These are phyloP conservation scores for Apocrypta bakeri DNA, from an alignment of 1,140 invertebrate species.

Conservation along the genomic window DNA sequence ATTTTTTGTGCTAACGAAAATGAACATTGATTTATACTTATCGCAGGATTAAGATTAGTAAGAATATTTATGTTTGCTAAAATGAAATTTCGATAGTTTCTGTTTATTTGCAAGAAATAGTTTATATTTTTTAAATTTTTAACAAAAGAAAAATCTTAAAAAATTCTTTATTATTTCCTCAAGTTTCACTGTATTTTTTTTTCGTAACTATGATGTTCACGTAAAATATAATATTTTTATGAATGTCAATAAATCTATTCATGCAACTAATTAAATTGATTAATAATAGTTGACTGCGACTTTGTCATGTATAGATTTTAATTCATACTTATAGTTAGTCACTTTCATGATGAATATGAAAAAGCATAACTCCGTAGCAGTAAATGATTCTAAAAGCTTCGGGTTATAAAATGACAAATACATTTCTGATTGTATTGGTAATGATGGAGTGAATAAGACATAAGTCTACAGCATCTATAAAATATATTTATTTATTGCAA, in stretches of 20 bases:
- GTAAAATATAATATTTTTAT: neutral
- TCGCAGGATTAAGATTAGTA: neutral
- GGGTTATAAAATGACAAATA: neutral
- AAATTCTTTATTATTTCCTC: neutral
- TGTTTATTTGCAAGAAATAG: neutral
- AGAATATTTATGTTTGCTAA: neutral
- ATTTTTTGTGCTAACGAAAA: neutral
- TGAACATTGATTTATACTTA: too few relatives aligned
- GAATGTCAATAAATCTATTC: neutral
- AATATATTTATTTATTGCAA: too few relatives aligned
- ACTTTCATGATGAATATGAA: neutral
- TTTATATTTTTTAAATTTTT: neutral
- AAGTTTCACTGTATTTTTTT: neutral
- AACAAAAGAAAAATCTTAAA: neutral
- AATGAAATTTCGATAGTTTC: neutral
- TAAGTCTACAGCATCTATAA: neutral
- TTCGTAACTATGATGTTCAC: neutral
- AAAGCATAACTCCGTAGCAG: neutral
- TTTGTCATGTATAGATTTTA: neutral
- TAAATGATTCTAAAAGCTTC: slow-evolving; percentile 11
- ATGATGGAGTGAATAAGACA: neutral
- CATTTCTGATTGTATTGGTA: neutral
- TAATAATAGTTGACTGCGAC: neutral
- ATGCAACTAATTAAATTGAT: neutral
- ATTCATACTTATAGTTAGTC: neutral